Evolutionary conservation across 1,140 invertebrate genomes (phyloP), one percentile per base, ranked within the genome.

Genomic region (Penaeus chinensis): DNA sequence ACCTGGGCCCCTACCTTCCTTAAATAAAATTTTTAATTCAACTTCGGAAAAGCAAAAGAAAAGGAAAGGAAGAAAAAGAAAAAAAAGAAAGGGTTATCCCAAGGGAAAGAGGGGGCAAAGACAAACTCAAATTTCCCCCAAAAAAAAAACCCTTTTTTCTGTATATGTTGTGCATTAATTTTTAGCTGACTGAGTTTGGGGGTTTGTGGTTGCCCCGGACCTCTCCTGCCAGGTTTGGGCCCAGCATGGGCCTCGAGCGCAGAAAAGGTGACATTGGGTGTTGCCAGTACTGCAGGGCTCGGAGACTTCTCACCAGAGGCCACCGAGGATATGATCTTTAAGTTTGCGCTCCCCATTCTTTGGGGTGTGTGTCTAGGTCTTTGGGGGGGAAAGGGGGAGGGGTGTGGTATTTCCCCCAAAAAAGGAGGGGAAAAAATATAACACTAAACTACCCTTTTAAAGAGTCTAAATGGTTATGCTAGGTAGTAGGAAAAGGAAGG

Each of bases 201-300:
- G 4, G 87, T 84, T 24, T 85, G 88, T 80, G 90, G 90, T 65
- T 90, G 91, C 24, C 90, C 88, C 3, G 90, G 89, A n/a, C 90
- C 89, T n/a, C 90, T 91, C 69, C 95, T 96, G 60, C 95, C 95
- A 18, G 97, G 92, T 91, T 97, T 95, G 91, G 96, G 95, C 5
- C 94, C 93, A 10, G 96, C 94, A 91, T 97, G 96, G 96, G 95
- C 22, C 96, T 93, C 0, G 96, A 96, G 76, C 96, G 93, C 77
- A 96, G 92, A 93, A 96, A 94, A 19, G 96, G 93, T 90, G 95
- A 95, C n/a, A 95, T 93, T 19, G 95, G 95, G 92, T 96, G 95
- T 71, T 94, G 91, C 95, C 96, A 97, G 90, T 95, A 95, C 89
- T 95, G 96, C 2, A 97, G 92, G 22, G 96, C 92, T 37, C 96